Evolutionary conservation across 2,888 invertebrate genomes (phyloP), one percentile per base, ranked within the genome.

Genomic region (Sesamia inferens): DNA sequence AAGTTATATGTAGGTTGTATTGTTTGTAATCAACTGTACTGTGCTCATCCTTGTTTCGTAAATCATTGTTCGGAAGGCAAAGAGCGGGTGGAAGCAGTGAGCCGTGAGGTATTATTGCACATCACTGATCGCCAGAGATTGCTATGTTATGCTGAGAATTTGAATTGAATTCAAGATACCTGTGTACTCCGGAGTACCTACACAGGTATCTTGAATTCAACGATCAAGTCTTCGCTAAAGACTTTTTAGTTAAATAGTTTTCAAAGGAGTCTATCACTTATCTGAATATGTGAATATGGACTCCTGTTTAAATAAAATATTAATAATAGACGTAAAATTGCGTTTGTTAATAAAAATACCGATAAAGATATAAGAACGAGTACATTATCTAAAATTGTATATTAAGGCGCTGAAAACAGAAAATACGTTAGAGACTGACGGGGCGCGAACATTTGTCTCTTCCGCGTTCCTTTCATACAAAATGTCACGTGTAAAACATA

Each of bases 41-140:
- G 11, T 44, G 44, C 11, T 44, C 44, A 13, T 44, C 44, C 44
- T 11, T 14, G 22, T 4, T 57, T 57, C 19, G 31, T 31, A 58
- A 16, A 10, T 58, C 16, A 31, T 31, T 19, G 58, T 19, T 31
- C 19, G 0, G 2, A 31, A 31, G 19, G 24, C 16, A 31, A 31
- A 5, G 16, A 58, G 19, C 11, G 31, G 19, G 16, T 0, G n/a
- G 0, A 61, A n/a, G n/a, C 84, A 87, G 11, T 47, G 44, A 64
- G 7, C n/a, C 31, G 31, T 24, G 16, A n/a, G 7, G 11, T 19
- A 62, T 63, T n/a, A 44, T n/a, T 31, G 24, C 31, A 24, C 63
- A 63, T 47, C 68, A 31, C n/a, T 64, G n/a, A 31, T 16, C 14
- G 44, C 14, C 24, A 19, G n/a, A 62, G 63, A 68, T 42, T 22